phyloP scores from a whole-genome alignment of 64 coral and sea anemone species.

The Stichodactyla mertensii region DNA sequence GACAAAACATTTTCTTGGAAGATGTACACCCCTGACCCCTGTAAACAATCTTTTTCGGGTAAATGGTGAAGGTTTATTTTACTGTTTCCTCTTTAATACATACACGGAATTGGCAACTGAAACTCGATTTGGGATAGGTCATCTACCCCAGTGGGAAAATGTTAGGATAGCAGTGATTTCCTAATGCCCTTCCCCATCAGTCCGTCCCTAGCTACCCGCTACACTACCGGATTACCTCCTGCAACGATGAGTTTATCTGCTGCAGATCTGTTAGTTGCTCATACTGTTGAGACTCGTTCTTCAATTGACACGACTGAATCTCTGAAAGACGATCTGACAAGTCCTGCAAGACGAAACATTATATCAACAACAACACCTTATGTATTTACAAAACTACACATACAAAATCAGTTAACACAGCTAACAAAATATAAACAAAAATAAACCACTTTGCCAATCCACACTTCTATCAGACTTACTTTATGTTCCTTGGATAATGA shows the following conservation, averaged over 20 bases:
- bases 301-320: conserved; percentile 80
- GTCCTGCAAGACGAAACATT: conserved; percentile 30
- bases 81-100: too few species aligned
- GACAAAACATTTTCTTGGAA: too few species aligned
- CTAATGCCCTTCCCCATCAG: too few species aligned
- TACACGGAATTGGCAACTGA: too few species aligned
- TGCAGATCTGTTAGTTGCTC: conserved; percentile 82
- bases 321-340: conserved; percentile 78
- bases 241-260: conserved; percentile 77
- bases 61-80: too few species aligned
- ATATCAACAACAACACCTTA: not conserved
- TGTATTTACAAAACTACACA: not conserved
- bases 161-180: too few species aligned
- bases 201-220: too few species aligned
- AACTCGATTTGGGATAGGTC: too few species aligned
- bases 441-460: not conserved
- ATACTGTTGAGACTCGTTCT: conserved; percentile 75
- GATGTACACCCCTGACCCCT: too few species aligned
- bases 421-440: not conserved
- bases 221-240: conserved; percentile 40
- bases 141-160: too few species aligned
- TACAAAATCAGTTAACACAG: not conserved
- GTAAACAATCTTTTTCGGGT: too few species aligned
- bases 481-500: conserved; percentile 80
- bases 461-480: conserved; percentile 9